A percentile compares a stretch with the other conserved stretches of the same genome.
Evolutionary conservation across 2,888 invertebrate genomes (phyloP).

Genomic region (Pediacus dermestoides): DNA sequence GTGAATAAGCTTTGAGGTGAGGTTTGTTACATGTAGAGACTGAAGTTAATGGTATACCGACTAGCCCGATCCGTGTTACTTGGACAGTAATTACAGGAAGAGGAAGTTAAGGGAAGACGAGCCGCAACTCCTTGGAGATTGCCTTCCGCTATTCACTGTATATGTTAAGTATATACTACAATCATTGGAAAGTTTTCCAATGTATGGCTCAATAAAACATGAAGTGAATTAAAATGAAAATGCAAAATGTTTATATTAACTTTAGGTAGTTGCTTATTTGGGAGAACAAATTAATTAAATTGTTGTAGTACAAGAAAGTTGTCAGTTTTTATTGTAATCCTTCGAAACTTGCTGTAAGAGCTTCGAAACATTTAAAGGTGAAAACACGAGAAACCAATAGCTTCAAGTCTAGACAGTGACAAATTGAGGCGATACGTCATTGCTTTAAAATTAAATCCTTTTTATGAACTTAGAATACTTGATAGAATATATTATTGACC

Average conservation of each 20-base stretch:
- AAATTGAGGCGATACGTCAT: neutral
- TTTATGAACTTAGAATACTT: conserved; percentile 9
- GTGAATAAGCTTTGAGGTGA: neutral
- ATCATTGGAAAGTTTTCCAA: too few relatives aligned
- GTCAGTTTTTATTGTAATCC: too few relatives aligned
- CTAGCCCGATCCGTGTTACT: conserved; percentile 4
- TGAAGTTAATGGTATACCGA: conserved; percentile 1
- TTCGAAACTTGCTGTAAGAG: too few relatives aligned
- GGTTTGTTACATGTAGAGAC: neutral
- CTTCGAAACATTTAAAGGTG: too few relatives aligned
- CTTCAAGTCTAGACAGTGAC: too few relatives aligned
- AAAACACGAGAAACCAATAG: too few relatives aligned
- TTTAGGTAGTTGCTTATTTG: too few relatives aligned
- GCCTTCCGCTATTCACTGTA: conserved; percentile 17
- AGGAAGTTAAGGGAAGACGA: conserved; percentile 15
- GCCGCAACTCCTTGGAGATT: conserved; percentile 28
- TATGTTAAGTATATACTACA: conserved; percentile 1
- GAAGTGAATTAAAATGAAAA: too few relatives aligned
- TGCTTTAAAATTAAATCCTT: conserved; percentile 12
- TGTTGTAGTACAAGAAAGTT: too few relatives aligned
- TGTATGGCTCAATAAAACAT: too few relatives aligned
- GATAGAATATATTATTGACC: conserved; percentile 9
- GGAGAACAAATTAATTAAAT: too few relatives aligned
- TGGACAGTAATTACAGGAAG: conserved; percentile 13
- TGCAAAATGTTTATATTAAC: too few relatives aligned